Evolutionary conservation across 2,113 vertebrate genomes (phyloP).

Genomic region (Dromiciops gliroides): DNA sequence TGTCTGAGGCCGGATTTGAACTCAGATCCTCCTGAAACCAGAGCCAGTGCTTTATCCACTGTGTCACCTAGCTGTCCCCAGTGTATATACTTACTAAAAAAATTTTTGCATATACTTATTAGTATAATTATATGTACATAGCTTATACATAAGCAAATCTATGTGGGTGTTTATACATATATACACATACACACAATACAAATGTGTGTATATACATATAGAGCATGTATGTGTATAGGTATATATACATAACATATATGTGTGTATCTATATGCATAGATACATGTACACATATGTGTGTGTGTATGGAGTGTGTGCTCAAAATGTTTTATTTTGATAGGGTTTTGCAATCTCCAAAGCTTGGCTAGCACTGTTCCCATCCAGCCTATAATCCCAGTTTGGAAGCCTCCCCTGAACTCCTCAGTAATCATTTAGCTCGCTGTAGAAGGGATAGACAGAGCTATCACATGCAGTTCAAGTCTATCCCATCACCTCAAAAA

Average conservation of each 20-base stretch:
- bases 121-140: neutral
- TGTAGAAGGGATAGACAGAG: neutral
- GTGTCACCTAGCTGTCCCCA: no score
- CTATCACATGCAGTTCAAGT: neutral
- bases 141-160: neutral
- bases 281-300: no score
- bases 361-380: neutral
- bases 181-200: no score
- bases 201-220: no score
- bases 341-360: neutral
- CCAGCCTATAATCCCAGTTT: neutral
- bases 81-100: neutral
- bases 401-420: neutral
- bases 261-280: no score
- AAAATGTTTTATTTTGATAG: neutral
- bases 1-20: no score
- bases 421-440: neutral
- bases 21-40: no score
- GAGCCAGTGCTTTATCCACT: no score
- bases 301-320: neutral
- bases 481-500: conserved; percentile 2
- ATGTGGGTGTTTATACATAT: no score
- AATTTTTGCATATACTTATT: no score
- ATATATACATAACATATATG: no score
- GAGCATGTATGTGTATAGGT: no score